Conservation (phyloP, 2,888 invertebrate genomes). For the Drosophila yooni region DNA sequence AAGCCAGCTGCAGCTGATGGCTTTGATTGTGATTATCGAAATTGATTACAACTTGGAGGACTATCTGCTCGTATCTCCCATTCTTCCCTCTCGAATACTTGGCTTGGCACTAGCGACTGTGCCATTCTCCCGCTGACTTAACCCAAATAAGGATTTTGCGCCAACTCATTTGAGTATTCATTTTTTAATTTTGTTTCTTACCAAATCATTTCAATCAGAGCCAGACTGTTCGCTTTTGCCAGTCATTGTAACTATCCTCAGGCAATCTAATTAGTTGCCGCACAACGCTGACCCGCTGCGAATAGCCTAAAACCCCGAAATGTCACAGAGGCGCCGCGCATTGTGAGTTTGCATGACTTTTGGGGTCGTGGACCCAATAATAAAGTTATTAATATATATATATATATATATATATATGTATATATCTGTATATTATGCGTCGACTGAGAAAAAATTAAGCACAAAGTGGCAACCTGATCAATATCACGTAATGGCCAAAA, state of each 20-base stretch:
- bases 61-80: neutral
- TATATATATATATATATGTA: neutral
- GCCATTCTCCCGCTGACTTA: slow-evolving; percentile 11
- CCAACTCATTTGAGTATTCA: slow-evolving; percentile 45
- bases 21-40: neutral
- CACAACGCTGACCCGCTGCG: slow-evolving; percentile 29
- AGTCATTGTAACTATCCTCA: slow-evolving; percentile 46
- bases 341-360: slow-evolving; percentile 36
- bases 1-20: neutral
- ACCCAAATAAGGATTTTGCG: slow-evolving; percentile 32
- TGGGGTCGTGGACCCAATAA: slow-evolving; percentile 33
- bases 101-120: no score
- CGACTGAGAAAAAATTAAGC: slow-evolving; percentile 6
- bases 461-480: slow-evolving; percentile 44
- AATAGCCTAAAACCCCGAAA: slow-evolving; percentile 3
- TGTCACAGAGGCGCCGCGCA: slow-evolving; percentile 15
- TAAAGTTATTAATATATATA: slow-evolving; percentile 28
- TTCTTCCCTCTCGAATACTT: neutral
- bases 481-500: slow-evolving; percentile 55
- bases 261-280: slow-evolving; percentile 29
- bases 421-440: slow-evolving; percentile 1
- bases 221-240: slow-evolving; percentile 22
- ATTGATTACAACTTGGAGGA: neutral
- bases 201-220: slow-evolving; percentile 59
- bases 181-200: slow-evolving; percentile 17